Evolutionary conservation across 1,140 invertebrate species (phyloP).

Genomic region (Drosophila erecta): DNA sequence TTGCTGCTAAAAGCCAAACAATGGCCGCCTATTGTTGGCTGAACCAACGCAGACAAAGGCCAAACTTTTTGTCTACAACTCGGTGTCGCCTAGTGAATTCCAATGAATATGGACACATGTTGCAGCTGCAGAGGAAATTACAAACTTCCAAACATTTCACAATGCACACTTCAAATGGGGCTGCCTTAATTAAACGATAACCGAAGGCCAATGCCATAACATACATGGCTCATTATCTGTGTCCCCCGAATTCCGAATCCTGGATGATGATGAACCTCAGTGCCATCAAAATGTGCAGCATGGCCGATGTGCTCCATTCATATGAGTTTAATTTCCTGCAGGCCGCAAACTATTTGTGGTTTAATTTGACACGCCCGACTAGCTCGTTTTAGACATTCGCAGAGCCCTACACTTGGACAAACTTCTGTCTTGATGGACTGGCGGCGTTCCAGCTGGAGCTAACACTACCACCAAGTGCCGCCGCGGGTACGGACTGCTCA

Average conservation of each 20-base stretch:
- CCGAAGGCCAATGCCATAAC: constrained; percentile 13
- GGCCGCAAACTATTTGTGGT: constrained; percentile 57
- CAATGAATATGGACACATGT: constrained; percentile 43
- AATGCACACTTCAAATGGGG: constrained; percentile 15
- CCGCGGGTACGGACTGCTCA: constrained; percentile 21
- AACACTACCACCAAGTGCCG: constrained; percentile 7
- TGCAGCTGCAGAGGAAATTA: constrained; percentile 74
- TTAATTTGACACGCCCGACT: constrained; percentile 44
- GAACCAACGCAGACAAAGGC: constrained; percentile 56
- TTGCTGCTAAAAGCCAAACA: constrained; percentile 80
- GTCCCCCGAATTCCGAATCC: background rate
- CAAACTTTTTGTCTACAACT: constrained; percentile 54
- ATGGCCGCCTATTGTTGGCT: constrained; percentile 69
- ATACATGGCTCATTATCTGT: constrained; percentile 45
- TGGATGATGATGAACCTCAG: constrained; percentile 2
- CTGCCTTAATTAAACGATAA: constrained; percentile 64
- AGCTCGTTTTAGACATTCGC: constrained; percentile 2
- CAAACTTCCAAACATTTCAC: constrained; percentile 60
- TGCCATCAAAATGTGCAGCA: constrained; percentile 59
- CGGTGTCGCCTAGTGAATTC: constrained; percentile 46
- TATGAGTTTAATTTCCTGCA: constrained; percentile 78
- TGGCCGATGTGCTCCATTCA: constrained; percentile 36
- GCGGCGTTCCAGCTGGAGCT: constrained; percentile 17
- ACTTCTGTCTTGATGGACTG: constrained; percentile 52
- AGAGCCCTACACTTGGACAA: constrained; percentile 56